Evolutionary conservation across 2,113 vertebrate genomes (phyloP).

Genomic region (Phoenicopterus ruber): DNA sequence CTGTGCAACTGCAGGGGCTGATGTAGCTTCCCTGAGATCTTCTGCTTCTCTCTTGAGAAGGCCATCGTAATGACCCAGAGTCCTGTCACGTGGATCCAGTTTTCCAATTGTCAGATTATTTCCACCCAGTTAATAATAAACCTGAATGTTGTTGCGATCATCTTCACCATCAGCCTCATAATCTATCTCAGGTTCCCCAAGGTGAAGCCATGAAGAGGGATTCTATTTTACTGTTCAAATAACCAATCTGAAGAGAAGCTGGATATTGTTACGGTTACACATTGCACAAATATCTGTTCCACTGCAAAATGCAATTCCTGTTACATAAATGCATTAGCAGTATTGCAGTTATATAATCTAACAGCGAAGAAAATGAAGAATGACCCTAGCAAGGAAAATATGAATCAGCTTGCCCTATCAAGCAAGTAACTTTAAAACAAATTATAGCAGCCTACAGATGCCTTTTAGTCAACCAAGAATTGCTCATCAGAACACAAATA

Average conservation of each 20-base stretch:
- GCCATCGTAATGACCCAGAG: background rate
- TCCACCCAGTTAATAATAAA: background rate
- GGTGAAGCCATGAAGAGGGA: background rate
- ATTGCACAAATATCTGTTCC: background rate
- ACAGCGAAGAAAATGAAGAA: background rate
- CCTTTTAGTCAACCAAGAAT: slow-evolving; percentile 15
- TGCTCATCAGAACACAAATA: slow-evolving; percentile 30
- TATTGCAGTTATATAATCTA: background rate
- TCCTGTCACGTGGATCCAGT: background rate
- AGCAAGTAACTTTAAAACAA: slow-evolving; percentile 25
- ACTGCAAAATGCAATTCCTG: background rate
- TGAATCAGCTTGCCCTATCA: background rate
- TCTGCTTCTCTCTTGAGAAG: background rate
- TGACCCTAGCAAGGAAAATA: background rate
- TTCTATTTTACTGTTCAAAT: background rate
- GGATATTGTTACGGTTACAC: background rate
- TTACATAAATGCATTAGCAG: slow-evolving; percentile 13
- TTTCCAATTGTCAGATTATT: background rate
- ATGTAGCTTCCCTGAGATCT: background rate
- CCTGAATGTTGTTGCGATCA: background rate
- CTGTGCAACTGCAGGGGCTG: background rate
- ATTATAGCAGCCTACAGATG: slow-evolving; percentile 9
- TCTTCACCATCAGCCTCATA: background rate
- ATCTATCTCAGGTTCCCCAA: background rate
- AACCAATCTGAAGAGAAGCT: background rate